Evolutionary conservation across 2,113 vertebrate species (phyloP).

Genomic region (Erythrocercus mccallii): DNA sequence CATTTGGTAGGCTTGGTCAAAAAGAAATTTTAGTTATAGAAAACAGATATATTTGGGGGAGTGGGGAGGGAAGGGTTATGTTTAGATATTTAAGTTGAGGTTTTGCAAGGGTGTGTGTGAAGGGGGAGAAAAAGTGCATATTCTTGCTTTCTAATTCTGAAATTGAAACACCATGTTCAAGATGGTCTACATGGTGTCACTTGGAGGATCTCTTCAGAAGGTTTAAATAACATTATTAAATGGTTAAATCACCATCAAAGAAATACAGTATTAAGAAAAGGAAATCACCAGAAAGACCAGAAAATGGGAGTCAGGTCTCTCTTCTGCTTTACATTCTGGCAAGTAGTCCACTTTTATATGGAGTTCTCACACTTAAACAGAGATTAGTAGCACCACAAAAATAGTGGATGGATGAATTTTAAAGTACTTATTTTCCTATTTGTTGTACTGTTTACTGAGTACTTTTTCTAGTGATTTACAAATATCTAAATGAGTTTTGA

Average conservation of each 20-base stretch:
- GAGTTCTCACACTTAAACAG: background rate
- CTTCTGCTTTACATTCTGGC: background rate
- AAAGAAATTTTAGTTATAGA: background rate
- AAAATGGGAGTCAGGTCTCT: background rate
- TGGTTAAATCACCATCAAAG: background rate
- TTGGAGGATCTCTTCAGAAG: background rate
- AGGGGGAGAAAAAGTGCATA: background rate
- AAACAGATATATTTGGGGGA: rapidly evolving
- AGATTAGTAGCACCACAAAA: background rate
- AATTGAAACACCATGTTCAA: background rate
- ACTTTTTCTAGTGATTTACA: background rate
- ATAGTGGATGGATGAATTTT: background rate
- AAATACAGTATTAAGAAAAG: background rate
- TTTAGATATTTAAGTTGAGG: background rate
- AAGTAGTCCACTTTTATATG: background rate
- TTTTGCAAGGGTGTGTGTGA: background rate
- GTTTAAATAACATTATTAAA: background rate
- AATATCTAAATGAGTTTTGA: background rate
- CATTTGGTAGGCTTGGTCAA: background rate
- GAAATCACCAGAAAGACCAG: background rate
- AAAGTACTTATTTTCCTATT: background rate
- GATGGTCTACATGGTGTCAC: background rate
- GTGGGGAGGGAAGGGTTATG: background rate
- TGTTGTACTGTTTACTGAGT: background rate
- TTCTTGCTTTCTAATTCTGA: background rate